Evolutionary conservation across 2,797 vertebrate genomes (phyloP).

Genomic region (Clarias fuscus): DNA sequence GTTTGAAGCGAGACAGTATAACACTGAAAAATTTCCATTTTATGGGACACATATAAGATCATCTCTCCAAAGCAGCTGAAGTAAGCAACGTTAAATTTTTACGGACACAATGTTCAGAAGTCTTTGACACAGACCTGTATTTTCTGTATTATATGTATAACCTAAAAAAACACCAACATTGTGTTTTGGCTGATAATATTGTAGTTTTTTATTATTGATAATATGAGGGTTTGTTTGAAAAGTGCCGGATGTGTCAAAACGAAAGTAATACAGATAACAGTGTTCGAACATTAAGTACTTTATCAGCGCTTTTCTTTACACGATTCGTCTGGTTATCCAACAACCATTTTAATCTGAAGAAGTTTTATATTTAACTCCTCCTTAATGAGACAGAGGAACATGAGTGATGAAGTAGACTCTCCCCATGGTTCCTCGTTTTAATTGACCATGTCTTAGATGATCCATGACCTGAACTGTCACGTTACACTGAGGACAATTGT

Average conservation of each 20-base stretch:
- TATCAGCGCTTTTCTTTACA: neutral
- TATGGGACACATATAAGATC: too few relatives aligned
- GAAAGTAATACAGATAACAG: neutral
- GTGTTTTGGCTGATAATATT: neutral
- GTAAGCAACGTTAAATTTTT: too few relatives aligned
- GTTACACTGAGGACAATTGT: conserved; percentile 29
- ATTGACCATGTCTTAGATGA: conserved; percentile 18
- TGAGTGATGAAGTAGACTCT: conserved; percentile 9
- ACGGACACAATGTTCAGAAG: too few relatives aligned
- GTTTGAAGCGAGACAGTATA: too few relatives aligned
- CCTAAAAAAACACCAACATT: too few relatives aligned
- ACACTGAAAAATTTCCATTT: too few relatives aligned
- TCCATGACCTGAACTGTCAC: conserved; percentile 28
- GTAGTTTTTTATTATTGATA: neutral
- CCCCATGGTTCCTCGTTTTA: conserved; percentile 10
- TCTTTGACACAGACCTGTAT: too few relatives aligned
- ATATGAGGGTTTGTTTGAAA: neutral
- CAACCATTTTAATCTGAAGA: conserved; percentile 3
- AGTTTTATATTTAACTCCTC: conserved; percentile 15
- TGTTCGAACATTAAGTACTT: neutral
- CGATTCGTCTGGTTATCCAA: conserved; percentile 9
- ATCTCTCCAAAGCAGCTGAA: too few relatives aligned
- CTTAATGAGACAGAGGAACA: conserved; percentile 17
- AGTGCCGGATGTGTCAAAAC: neutral
- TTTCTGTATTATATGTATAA: too few relatives aligned